phyloP scores from a whole-genome alignment of 2,888 invertebrate genomes.

The Herminia tarsipennalis region DNA sequence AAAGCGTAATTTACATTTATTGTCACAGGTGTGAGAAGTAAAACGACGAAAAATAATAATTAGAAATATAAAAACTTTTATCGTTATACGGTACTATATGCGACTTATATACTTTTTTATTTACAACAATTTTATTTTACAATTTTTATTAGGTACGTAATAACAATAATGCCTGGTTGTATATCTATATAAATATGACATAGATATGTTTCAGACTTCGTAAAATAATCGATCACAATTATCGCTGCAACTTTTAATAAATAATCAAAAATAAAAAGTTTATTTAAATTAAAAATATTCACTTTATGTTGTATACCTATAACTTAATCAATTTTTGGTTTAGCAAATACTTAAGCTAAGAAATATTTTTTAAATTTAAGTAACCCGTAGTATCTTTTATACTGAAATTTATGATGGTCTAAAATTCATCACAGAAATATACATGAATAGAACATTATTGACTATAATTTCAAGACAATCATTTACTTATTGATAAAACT shows the following conservation, averaged over 20 bases:
- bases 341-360: neutral
- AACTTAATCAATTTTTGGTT: neutral
- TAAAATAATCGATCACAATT: slow-evolving; percentile 40
- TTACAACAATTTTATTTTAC: slow-evolving; percentile 64
- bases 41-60: slow-evolving; percentile 60
- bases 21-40: slow-evolving; percentile 82
- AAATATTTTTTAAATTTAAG: neutral
- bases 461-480: neutral
- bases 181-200: slow-evolving; percentile 72
- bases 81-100: slow-evolving; percentile 44
- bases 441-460: neutral
- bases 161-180: slow-evolving; percentile 52
- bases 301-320: too few species aligned
- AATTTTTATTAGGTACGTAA: slow-evolving; percentile 64
- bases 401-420: neutral
- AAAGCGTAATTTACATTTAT: slow-evolving; percentile 84
- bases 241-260: slow-evolving; percentile 13
- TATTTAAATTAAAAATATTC: too few species aligned
- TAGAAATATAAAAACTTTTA: slow-evolving; percentile 40
- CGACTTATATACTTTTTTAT: slow-evolving; percentile 52
- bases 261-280: slow-evolving; percentile 5
- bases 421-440: neutral
- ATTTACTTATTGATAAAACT: too few species aligned
- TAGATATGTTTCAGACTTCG: slow-evolving; percentile 80
- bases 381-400: neutral